A percentile compares a stretch with the other conserved stretches of the same genome.
Conservation (phyloP, 2,113 vertebrate genomes). For the Meriones unguiculatus region DNA sequence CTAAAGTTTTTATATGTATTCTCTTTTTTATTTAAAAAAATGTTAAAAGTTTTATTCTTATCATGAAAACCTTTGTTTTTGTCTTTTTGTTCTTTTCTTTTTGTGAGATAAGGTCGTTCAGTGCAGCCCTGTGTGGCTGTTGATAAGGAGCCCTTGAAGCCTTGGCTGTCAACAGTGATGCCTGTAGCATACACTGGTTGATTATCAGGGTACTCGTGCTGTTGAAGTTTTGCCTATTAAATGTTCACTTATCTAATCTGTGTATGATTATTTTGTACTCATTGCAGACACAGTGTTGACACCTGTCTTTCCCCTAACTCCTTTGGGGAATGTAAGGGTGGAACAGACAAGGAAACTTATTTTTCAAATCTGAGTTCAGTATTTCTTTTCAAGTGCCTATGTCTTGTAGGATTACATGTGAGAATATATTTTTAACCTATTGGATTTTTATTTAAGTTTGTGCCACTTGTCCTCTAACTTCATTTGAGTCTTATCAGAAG, state of each 20-base stretch:
- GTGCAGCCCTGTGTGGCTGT: neutral
- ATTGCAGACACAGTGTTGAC: neutral
- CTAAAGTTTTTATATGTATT: neutral
- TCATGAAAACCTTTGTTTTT: neutral
- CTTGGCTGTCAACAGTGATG: neutral
- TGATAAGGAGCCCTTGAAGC: no score
- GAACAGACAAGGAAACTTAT: neutral
- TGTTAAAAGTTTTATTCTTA: constrained; percentile 1
- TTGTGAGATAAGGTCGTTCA: neutral
- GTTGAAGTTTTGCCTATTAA: constrained; percentile 43
- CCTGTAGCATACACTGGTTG: neutral
- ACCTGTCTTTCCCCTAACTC: neutral
- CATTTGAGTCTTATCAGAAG: constrained; percentile 60
- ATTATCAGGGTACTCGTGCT: constrained; percentile 8
- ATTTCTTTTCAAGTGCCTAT: neutral
- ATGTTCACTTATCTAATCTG: neutral
- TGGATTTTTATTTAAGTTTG: constrained; percentile 51
- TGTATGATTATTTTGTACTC: constrained; percentile 29
- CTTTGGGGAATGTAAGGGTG: neutral
- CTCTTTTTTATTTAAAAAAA: neutral
- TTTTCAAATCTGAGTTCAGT: constrained; percentile 54
- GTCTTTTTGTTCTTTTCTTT: neutral
- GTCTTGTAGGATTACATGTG: neutral
- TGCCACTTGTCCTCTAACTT: constrained; percentile 33
- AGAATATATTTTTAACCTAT: constrained; percentile 18